These are phyloP conservation scores for Phortica magna DNA, from an alignment of 2,888 invertebrate species.

Conservation along the genomic window DNA sequence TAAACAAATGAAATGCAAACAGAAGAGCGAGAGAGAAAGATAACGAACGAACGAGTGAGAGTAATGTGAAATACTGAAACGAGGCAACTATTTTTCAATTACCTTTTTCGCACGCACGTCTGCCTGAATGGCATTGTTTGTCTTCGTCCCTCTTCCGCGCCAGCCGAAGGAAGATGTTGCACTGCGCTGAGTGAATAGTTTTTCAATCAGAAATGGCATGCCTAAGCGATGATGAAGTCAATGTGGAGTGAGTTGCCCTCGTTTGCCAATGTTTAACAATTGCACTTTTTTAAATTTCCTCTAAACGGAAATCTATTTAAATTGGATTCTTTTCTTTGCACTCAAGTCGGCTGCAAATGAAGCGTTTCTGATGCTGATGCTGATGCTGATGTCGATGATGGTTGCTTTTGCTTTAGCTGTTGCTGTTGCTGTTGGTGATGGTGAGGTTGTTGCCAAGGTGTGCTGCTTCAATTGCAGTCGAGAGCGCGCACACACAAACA, in stretches of 20 bases:
- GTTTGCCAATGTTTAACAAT: slow-evolving; percentile 55
- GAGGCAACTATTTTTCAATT: slow-evolving; percentile 69
- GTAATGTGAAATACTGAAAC: slow-evolving; percentile 44
- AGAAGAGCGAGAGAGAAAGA: slow-evolving; percentile 14
- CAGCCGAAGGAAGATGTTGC: neutral
- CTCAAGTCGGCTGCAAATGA: slow-evolving; percentile 54
- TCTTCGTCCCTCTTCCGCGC: too few relatives aligned
- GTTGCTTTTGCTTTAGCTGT: slow-evolving; percentile 38
- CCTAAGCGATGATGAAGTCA: slow-evolving; percentile 29
- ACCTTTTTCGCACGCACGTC: slow-evolving; percentile 69
- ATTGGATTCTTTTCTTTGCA: slow-evolving; percentile 67
- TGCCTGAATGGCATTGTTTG: slow-evolving; percentile 35
- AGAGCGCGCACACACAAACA: neutral
- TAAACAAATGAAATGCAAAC: neutral
- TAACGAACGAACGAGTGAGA: slow-evolving; percentile 36
- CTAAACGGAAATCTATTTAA: slow-evolving; percentile 75
- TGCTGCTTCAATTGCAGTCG: slow-evolving; percentile 17
- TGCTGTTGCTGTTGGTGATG: slow-evolving; percentile 36
- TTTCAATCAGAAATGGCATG: slow-evolving; percentile 46
- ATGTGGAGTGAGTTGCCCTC: neutral
- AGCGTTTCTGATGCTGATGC: slow-evolving; percentile 53
- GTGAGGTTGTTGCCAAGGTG: slow-evolving; percentile 44
- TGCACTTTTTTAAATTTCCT: slow-evolving; percentile 68
- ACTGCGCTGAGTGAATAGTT: slow-evolving; percentile 31
- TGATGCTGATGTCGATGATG: slow-evolving; percentile 21